Evolutionary conservation across 2,113 vertebrate genomes (phyloP), one percentile per base, ranked within the genome.

Genomic region (Scophthalmus maximus): DNA sequence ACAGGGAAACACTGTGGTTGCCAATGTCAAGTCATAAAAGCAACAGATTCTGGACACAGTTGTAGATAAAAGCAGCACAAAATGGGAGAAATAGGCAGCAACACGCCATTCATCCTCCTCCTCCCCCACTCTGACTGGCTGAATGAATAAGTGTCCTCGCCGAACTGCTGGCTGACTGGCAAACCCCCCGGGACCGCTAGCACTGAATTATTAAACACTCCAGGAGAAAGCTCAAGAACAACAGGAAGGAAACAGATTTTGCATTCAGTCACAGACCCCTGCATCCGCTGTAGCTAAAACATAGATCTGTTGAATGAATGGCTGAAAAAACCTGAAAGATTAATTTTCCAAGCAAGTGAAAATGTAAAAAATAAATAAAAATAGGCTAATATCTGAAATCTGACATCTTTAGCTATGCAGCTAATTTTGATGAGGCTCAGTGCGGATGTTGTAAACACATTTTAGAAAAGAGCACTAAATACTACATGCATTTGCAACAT

Each of bases 171-270:
- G 76, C 84, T 84, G 89, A 81, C 79, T 82, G 86, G 79, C 78
- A 78, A 81, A 64, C 87, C 91, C 91, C 91, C 27, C 1, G 86
- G 84, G 92, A 92, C 68, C 53, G 51, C 74, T 60, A 72, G 56
- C 79, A 47, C 89, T 94, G 93, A 94, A 94, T 94, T 93, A 94
- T 94, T 93, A 91, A 93, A 88, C 81, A 89, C 85, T 88, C 67
- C 75, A 62, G 59, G 65, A 89, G 89, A 90, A 85, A 79, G 79
- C 85, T 85, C 55, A 69, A 57, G 76, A 87, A 89, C 83, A 88
- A 79, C 79, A 65, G 83, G 73, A 68, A 68, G 59, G 47, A 77
- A 85, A 36, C 56, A 36, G 81, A 81, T 83, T 86, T 86, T 71
- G 59, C 62, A 55, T 59, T 15, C 60, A 67, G 68, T 62, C 76